These are phyloP conservation scores for Pseudomyrmex flavicornis DNA, from an alignment of 1,140 invertebrate species.

Conservation along the genomic window DNA sequence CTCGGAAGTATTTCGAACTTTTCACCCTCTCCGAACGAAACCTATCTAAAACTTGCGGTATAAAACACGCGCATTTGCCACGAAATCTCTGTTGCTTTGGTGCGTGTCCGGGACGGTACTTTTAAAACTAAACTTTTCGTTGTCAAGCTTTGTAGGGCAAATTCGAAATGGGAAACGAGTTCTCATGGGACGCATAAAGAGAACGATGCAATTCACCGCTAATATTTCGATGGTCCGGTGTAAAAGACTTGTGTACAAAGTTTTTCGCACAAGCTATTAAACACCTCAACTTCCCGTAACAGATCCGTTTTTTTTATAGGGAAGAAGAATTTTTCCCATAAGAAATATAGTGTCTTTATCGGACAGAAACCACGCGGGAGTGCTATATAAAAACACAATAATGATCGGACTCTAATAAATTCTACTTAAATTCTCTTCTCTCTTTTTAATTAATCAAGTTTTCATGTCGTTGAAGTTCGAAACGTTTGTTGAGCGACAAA, in stretches of 20 bases:
- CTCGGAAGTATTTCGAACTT: slow-evolving; percentile 50
- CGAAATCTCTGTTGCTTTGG: slow-evolving; percentile 26
- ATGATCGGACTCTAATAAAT: too few relatives aligned
- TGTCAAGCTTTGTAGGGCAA: slow-evolving; percentile 11
- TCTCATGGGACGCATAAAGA: neutral
- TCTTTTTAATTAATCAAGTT: too few relatives aligned
- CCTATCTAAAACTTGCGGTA: slow-evolving; percentile 47
- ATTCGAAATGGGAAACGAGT: slow-evolving; percentile 5
- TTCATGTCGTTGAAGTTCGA: too few relatives aligned
- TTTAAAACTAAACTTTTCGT: slow-evolving; percentile 24
- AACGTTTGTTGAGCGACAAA: too few relatives aligned
- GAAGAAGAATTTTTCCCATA: neutral
- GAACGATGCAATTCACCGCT: neutral
- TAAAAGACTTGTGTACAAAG: neutral
- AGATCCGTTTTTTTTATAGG: neutral
- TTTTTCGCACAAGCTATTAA: neutral
- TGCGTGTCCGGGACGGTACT: neutral
- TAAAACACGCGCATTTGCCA: slow-evolving; percentile 29
- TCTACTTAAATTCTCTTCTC: too few relatives aligned
- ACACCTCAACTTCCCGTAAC: neutral
- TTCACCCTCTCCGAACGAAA: slow-evolving; percentile 37
- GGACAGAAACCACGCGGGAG: too few relatives aligned
- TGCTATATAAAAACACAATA: too few relatives aligned
- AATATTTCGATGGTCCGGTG: neutral
- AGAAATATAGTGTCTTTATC: too few relatives aligned